Conservation (phyloP, 2,888 invertebrate species). For the Conchocele bisecta region DNA sequence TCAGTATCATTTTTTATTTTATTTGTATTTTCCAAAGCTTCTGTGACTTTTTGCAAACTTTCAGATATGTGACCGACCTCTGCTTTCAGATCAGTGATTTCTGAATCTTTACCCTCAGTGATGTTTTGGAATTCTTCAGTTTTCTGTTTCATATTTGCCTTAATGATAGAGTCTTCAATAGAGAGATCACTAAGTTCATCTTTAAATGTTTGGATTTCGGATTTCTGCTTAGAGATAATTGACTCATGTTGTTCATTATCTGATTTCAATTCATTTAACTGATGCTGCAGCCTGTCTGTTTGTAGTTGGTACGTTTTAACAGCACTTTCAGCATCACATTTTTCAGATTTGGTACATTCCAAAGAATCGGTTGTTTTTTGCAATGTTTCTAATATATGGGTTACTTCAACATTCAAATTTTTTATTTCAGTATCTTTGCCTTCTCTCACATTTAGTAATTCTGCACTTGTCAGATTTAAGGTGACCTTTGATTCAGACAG, state of each 20-base stretch:
- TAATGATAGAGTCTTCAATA: conserved; percentile 44
- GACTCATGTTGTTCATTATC: conserved; percentile 27
- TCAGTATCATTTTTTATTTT: not conserved
- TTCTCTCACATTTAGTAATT: not conserved
- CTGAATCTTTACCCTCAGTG: conserved; percentile 15
- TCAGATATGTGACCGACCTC: conserved; percentile 11
- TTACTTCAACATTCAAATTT: conserved; percentile 20
- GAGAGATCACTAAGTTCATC: conserved; percentile 41
- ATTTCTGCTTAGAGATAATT: conserved; percentile 21
- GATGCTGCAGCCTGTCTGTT: conserved; percentile 31
- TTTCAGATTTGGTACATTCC: conserved; percentile 28
- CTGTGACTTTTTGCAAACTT: conserved; percentile 4
- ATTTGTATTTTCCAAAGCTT: not conserved
- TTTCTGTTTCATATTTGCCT: conserved; percentile 47
- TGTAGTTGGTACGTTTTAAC: conserved; percentile 20
- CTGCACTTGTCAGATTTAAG: not conserved
- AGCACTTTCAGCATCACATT: conserved; percentile 11
- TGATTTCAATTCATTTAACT: conserved; percentile 16
- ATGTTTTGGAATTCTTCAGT: conserved; percentile 36
- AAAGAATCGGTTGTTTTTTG: conserved; percentile 6
- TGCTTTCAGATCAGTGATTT: conserved; percentile 28
- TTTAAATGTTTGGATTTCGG: conserved; percentile 43
- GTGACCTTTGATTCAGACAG: not conserved
- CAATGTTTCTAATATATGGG: conserved; percentile 20
- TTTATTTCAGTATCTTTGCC: conserved; percentile 17